Evolutionary conservation across 2,888 invertebrate genomes (phyloP).

Genomic region (Spodoptera littoralis): DNA sequence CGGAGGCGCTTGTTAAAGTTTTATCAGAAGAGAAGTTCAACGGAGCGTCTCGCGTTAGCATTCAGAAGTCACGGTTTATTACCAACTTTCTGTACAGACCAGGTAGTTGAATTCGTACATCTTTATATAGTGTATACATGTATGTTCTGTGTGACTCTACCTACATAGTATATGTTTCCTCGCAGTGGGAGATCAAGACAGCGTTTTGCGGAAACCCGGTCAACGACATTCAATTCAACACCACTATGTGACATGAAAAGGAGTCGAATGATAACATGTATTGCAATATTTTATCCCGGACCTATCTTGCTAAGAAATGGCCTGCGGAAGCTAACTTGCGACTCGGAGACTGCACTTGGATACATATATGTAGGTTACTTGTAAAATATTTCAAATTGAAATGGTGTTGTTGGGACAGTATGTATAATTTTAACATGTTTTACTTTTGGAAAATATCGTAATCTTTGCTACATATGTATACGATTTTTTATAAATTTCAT

Average conservation of each 20-base stretch:
- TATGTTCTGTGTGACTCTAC: no score
- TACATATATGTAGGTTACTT: conserved; percentile 19
- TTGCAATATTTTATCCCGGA: conserved; percentile 60
- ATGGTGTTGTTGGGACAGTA: no score
- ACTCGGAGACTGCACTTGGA: conserved; percentile 12
- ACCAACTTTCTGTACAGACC: conserved; percentile 69
- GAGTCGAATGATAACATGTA: conserved; percentile 68
- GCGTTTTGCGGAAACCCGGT: conserved; percentile 72
- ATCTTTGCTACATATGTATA: no score
- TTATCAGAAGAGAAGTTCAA: conserved; percentile 70
- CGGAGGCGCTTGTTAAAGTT: conserved; percentile 66
- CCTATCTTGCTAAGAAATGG: conserved; percentile 47
- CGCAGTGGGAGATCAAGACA: conserved; percentile 32
- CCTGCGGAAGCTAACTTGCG: conserved; percentile 35
- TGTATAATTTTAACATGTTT: no score
- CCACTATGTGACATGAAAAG: conserved; percentile 80
- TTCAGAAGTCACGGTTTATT: conserved; percentile 78
- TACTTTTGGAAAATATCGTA: no score
- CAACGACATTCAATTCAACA: conserved; percentile 77
- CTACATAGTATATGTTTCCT: conserved; percentile 7
- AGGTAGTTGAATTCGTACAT: conserved; percentile 50
- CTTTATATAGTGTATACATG: conserved; percentile 23
- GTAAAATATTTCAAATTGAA: conserved; percentile 30
- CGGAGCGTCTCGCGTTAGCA: conserved; percentile 69
- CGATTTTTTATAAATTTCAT: not conserved